A percentile compares a stretch with the other conserved stretches of the same genome.
These are phyloP conservation scores for Phenganax subtilis DNA, from an alignment of 92 coral and sea anemone genomes.

Conservation along the genomic window DNA sequence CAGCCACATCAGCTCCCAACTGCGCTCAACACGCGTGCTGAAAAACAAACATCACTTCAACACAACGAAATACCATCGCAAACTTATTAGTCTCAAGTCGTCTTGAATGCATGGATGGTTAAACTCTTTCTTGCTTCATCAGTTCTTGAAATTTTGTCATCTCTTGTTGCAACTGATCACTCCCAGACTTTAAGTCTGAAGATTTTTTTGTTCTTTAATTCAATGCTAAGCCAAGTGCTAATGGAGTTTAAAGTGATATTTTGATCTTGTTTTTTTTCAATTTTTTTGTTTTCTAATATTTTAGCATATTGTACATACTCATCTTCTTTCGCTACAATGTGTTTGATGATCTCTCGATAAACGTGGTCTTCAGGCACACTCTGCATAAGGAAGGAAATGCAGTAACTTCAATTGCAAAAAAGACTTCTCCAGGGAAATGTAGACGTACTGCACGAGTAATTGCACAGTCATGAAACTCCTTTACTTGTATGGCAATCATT, in stretches of 20 bases:
- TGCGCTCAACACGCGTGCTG: conserved; percentile 26
- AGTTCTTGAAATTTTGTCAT: no score
- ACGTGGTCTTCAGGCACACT: conserved; percentile 27
- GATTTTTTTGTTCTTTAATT: no score
- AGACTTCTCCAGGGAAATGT: no score
- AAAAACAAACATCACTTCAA: neutral
- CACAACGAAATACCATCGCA: no score
- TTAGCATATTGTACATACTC: conserved; percentile 19
- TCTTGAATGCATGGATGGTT: no score
- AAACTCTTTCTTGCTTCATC: no score
- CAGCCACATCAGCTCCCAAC: conserved; percentile 42
- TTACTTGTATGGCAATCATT: neutral
- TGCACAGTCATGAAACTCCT: neutral
- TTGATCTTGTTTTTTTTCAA: neutral
- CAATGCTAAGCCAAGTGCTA: no score
- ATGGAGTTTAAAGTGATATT: no score
- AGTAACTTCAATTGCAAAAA: neutral
- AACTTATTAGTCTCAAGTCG: no score
- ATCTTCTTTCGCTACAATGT: conserved; percentile 21
- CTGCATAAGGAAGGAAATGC: neutral
- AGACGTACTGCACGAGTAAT: neutral
- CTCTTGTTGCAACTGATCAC: no score
- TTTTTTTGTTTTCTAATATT: neutral
- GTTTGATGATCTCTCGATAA: conserved; percentile 27
- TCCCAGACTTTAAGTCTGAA: no score